Base-by-base conservation (phyloP, 1,140 invertebrate species). In the Amphibalanus amphitrite region DNA sequence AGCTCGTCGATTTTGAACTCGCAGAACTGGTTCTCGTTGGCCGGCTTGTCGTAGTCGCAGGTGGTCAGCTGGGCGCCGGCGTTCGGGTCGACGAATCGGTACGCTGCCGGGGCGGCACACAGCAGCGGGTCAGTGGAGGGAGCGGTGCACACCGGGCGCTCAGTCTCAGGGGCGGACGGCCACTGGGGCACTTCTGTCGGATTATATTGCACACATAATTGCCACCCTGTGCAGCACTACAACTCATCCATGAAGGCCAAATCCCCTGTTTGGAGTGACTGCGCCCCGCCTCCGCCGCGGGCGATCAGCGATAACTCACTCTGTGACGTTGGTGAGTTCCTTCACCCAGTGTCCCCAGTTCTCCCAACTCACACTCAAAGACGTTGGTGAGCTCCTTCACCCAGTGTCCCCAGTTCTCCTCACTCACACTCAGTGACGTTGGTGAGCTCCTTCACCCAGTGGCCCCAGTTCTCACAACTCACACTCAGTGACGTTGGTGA, bases 21-120 rank as follows among this genome's bases (percentile, higher is more conserved):
- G 75, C 92, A 94, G 0, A 90, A 88, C 74, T 90, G 84, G 29
- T 86, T 83, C 1, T 81, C 81, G 3, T 83, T 82, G 29, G 88
- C 86, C 6, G 80, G 81, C 67, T 84, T 82, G 73, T 84, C 83
- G 75, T 85, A 86, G 73, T 83, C 80, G 76, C 89, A 91, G 75
- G 84, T 81, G 76, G 84, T 85, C 65, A 77, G 71, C 47, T 59
- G 47, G 6, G 47, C 47, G n/a, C 74, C 69, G 65, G 74, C 70
- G 69, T 67, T 67, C n/a, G n/a, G 47, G 47, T 59, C 47, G 13
- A 59, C 47, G 47, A 59, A 59, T 59, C 47, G 47, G 47, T 59
- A 59, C 6, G 47, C 47, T 59, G 47, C 6, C 47, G 47, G 1
- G 47, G 13, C 47, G 47, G 1, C 10, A 13, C 47, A 23, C 1